These are phyloP conservation scores for Limnephilus rhombicus DNA, from an alignment of 2,888 invertebrate genomes.

Conservation along the genomic window DNA sequence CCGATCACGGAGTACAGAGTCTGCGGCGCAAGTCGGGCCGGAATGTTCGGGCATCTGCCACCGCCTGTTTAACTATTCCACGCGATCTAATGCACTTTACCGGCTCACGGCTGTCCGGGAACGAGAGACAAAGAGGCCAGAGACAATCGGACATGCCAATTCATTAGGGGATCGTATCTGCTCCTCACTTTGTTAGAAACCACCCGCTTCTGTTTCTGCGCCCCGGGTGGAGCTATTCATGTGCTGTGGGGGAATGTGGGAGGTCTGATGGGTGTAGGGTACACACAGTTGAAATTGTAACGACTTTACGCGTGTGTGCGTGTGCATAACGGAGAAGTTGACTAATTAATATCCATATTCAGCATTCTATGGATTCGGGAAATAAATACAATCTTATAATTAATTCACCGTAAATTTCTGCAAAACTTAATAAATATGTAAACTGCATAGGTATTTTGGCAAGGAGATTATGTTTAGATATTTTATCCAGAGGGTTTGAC, in stretches of 20 bases:
- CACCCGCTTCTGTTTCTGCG: constrained; percentile 10
- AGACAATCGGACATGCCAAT: constrained; percentile 46
- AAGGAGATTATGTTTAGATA: no score
- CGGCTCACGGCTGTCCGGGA: constrained; percentile 1
- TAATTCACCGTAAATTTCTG: neutral
- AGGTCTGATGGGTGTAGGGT: neutral
- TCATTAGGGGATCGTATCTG: constrained; percentile 19
- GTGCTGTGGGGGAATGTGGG: neutral
- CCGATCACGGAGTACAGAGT: constrained; percentile 61
- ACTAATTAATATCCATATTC: neutral
- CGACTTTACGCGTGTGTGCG: neutral
- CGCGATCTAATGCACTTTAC: constrained; percentile 58
- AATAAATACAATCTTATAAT: neutral
- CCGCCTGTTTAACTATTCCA: constrained; percentile 60
- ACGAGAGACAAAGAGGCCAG: constrained; percentile 25
- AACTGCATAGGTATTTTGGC: neutral
- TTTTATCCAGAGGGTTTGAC: no score
- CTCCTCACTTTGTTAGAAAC: neutral
- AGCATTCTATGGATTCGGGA: neutral
- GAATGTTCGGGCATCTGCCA: constrained; percentile 54
- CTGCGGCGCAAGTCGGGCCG: constrained; percentile 32
- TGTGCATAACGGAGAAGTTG: neutral
- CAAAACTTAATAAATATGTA: neutral
- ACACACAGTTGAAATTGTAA: neutral
- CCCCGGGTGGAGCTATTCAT: constrained; percentile 12